A percentile compares a stretch with the other conserved stretches of the same genome.
Conservation (phyloP, 2,113 vertebrate genomes). For the Hippocampus guttulatus region DNA sequence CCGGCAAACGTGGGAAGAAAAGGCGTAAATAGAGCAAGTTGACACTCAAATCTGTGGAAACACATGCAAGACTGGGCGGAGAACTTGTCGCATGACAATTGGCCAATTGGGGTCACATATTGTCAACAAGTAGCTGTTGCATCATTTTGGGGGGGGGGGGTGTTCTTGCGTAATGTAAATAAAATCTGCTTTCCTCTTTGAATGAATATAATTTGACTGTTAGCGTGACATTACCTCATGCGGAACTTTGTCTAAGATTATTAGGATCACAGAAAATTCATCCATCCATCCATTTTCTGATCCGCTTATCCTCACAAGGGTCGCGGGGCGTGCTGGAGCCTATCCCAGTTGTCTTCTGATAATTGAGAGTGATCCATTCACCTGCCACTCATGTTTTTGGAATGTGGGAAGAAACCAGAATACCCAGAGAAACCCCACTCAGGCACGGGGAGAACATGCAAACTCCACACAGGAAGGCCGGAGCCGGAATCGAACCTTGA, state of each 20-base stretch:
- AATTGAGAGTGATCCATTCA: too few relatives aligned
- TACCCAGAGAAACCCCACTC: too few relatives aligned
- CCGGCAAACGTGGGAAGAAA: slow-evolving; percentile 4
- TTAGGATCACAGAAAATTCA: not conserved
- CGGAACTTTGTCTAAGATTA: not conserved
- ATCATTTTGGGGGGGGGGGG: not conserved
- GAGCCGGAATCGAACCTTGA: too few relatives aligned
- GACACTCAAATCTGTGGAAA: not conserved
- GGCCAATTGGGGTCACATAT: not conserved
- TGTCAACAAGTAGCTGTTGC: slow-evolving; percentile 4
- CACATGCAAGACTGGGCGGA: not conserved
- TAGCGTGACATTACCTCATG: not conserved
- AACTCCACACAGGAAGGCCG: too few relatives aligned
- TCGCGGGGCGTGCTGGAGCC: too few relatives aligned
- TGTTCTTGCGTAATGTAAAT: not conserved
- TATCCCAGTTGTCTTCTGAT: too few relatives aligned
- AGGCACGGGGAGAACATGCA: too few relatives aligned
- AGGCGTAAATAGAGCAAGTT: not conserved
- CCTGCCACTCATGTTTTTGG: too few relatives aligned
- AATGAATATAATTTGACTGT: not conserved
- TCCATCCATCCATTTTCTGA: too few relatives aligned
- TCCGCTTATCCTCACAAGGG: too few relatives aligned
- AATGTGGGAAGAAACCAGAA: too few relatives aligned
- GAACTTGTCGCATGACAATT: not conserved
- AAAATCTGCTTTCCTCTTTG: not conserved